Percentiles rank a stretch among this genome's conserved stretches.
phyloP scores from a whole-genome alignment of 2,888 invertebrate genomes.

The Ernsta delagoae region DNA sequence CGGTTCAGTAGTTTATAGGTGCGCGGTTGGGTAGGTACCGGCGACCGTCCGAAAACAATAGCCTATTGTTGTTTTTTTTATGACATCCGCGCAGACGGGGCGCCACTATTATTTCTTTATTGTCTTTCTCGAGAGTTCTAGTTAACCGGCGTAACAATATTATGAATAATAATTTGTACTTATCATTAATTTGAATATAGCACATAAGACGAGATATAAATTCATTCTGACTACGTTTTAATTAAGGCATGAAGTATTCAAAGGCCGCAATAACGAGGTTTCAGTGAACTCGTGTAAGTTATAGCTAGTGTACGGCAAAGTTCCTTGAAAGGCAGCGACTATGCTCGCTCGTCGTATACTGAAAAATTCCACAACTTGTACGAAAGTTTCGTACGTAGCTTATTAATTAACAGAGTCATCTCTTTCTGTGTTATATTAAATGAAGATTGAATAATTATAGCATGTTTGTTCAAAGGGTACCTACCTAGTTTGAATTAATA shows the following conservation, averaged over 20 bases:
- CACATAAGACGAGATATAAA: conserved; percentile 50
- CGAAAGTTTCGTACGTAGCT: background rate
- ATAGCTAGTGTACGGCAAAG: conserved; percentile 37
- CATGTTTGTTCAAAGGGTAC: too few relatives aligned
- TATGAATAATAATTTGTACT: too few relatives aligned
- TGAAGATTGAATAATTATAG: too few relatives aligned
- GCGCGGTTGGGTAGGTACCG: too few relatives aligned
- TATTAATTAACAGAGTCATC: background rate
- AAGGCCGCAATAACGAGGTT: conserved; percentile 62
- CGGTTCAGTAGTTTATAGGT: too few relatives aligned
- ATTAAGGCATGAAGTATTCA: conserved; percentile 74
- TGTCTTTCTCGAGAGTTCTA: too few relatives aligned
- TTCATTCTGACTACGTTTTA: conserved; percentile 59
- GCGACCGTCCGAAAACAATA: too few relatives aligned
- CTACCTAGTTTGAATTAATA: too few relatives aligned
- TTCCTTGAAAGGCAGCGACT: background rate
- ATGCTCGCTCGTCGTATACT: background rate
- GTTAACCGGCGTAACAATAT: too few relatives aligned
- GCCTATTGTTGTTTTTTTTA: too few relatives aligned
- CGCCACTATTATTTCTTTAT: too few relatives aligned
- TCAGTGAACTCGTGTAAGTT: conserved; percentile 53
- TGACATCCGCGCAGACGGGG: too few relatives aligned
- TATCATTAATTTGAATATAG: conserved; percentile 32
- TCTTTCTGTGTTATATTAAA: background rate
- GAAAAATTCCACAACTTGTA: background rate